These are phyloP conservation scores for Latrodectus hesperus DNA, from an alignment of 2,888 invertebrate genomes.

Conservation along the genomic window DNA sequence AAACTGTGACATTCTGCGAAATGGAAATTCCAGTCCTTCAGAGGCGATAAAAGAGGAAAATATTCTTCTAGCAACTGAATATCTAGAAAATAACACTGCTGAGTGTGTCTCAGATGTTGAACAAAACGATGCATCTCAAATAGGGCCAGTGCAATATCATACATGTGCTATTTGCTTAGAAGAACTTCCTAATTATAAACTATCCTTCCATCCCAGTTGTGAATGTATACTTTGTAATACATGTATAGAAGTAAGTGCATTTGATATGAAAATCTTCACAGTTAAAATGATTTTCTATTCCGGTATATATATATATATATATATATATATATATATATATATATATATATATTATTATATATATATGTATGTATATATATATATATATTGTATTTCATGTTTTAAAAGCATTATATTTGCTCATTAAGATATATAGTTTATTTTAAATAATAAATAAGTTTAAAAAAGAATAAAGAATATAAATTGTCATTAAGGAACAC, in stretches of 20 bases:
- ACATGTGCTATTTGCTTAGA: constrained; percentile 80
- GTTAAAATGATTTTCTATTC: not conserved
- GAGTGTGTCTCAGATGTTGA: not conserved
- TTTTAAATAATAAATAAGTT: too few relatives aligned
- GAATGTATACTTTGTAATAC: constrained; percentile 79
- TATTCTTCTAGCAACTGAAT: constrained; percentile 9
- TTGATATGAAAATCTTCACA: not conserved
- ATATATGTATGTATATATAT: too few relatives aligned
- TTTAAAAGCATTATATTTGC: too few relatives aligned
- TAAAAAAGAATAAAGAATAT: too few relatives aligned
- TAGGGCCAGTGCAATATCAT: constrained; percentile 72
- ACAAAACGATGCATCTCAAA: not conserved
- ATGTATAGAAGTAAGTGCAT: constrained; percentile 78
- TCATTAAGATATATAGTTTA: too few relatives aligned
- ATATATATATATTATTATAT: too few relatives aligned
- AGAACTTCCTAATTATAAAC: constrained; percentile 78
- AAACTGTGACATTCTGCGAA: constrained; percentile 17
- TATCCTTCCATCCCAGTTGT: constrained; percentile 79
- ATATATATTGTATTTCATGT: too few relatives aligned
- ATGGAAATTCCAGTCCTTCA: constrained; percentile 30
- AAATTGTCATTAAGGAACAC: too few relatives aligned
- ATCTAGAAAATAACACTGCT: not conserved
- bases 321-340: too few relatives aligned
- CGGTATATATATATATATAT: not conserved
- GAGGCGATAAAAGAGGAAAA: constrained; percentile 12